These are phyloP conservation scores for Microcebus lehilahytsara DNA, from an alignment of 2,113 vertebrate genomes.

Conservation along the genomic window DNA sequence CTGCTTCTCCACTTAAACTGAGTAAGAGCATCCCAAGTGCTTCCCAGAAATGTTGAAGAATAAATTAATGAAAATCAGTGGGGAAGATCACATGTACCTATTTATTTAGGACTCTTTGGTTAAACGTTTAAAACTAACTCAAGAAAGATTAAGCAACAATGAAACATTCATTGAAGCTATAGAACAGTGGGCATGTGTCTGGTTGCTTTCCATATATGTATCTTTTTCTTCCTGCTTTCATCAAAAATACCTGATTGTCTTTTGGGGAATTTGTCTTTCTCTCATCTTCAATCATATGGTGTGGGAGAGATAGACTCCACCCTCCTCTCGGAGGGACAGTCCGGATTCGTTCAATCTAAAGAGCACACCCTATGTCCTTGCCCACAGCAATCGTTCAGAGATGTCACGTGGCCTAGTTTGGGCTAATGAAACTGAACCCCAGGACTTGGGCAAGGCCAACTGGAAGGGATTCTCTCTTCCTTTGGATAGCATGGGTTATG, in stretches of 20 bases:
- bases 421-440: not conserved
- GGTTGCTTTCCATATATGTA: not conserved
- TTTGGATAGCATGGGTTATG: not conserved
- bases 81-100: not conserved
- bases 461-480: not conserved
- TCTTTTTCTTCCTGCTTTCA: not conserved
- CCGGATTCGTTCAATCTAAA: not conserved
- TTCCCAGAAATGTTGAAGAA: not conserved
- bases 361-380: not conserved
- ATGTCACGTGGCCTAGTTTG: not conserved
- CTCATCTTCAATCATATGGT: not conserved
- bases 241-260: not conserved
- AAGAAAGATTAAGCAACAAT: not conserved
- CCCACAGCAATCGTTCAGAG: not conserved
- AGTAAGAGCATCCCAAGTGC: not conserved
- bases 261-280: not conserved
- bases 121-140: conserved; percentile 36
- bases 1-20: not conserved
- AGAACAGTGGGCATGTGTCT: not conserved
- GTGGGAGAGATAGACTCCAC: not conserved
- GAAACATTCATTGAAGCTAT: not conserved
- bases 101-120: not conserved
- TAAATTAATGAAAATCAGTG: not conserved
- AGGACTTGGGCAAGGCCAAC: not conserved
- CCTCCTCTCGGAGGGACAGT: not conserved